phyloP scores from a whole-genome alignment of 2,797 vertebrate species.

The Pogonophryne albipinna region DNA sequence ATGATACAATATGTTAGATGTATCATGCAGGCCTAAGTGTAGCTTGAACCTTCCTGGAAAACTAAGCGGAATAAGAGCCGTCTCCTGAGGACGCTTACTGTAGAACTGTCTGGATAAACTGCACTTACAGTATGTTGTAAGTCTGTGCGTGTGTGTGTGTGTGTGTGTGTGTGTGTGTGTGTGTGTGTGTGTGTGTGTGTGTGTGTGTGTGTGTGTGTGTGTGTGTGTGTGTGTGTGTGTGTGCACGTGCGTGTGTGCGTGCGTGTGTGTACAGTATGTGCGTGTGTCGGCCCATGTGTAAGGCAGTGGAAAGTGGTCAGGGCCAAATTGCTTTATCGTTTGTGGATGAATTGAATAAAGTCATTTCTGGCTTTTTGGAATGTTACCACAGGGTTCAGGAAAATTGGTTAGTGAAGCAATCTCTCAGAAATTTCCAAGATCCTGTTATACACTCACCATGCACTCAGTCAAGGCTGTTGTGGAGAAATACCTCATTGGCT shows the following conservation, averaged over 20 bases:
- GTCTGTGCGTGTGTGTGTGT: constrained; percentile 14
- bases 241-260: constrained; percentile 11
- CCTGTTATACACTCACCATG: constrained; percentile 76
- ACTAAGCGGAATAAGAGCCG: constrained; percentile 66
- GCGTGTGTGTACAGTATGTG: background rate
- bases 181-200: too few relatives aligned
- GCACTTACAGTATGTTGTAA: constrained; percentile 73
- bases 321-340: constrained; percentile 83
- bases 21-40: constrained; percentile 63
- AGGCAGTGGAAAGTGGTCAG: constrained; percentile 78
- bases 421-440: constrained; percentile 76
- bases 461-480: constrained; percentile 63
- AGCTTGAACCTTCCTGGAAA: constrained; percentile 76
- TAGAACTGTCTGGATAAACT: constrained; percentile 76
- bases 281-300: constrained; percentile 46
- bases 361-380: constrained; percentile 84
- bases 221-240: constrained; percentile 24
- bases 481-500: constrained; percentile 52
- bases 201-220: constrained; percentile 11
- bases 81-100: constrained; percentile 82
- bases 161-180: too few relatives aligned
- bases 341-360: constrained; percentile 83
- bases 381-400: constrained; percentile 81
- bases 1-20: constrained; percentile 64
- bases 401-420: constrained; percentile 82